phyloP scores from a whole-genome alignment of 2,888 invertebrate species.

The Oscheius sp. region DNA sequence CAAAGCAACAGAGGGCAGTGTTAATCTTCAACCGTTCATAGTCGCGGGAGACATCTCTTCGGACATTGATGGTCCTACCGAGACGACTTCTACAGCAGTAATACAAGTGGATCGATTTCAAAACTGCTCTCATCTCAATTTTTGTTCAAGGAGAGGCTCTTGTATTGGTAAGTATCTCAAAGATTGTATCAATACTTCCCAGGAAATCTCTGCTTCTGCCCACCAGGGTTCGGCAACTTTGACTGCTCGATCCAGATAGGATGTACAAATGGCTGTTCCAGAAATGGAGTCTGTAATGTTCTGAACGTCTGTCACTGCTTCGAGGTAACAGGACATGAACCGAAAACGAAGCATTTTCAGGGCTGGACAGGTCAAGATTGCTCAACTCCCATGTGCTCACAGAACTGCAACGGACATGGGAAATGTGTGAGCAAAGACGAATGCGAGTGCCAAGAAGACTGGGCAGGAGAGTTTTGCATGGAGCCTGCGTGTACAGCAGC shows the following conservation, averaged over 20 bases:
- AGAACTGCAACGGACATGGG: slow-evolving; percentile 51
- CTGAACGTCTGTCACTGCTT: slow-evolving; percentile 52
- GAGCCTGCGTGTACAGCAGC: slow-evolving; percentile 41
- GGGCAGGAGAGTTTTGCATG: slow-evolving; percentile 43
- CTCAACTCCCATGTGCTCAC: slow-evolving; percentile 49
- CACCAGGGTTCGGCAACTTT: slow-evolving; percentile 45
- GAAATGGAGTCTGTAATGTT: slow-evolving; percentile 49
- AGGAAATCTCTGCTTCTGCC: slow-evolving; percentile 50
- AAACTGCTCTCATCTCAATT: slow-evolving; percentile 49
- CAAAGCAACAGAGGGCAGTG: slow-evolving; percentile 29
- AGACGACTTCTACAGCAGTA: background rate
- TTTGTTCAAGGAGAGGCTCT: slow-evolving; percentile 46
- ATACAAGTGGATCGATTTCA: background rate
- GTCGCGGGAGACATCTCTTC: background rate
- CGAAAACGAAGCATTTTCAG: background rate
- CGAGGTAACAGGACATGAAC: slow-evolving; percentile 26
- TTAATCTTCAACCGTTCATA: slow-evolving; percentile 8
- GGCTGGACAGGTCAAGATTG: slow-evolving; percentile 59
- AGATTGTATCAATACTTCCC: background rate
- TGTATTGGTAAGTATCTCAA: slow-evolving; percentile 34
- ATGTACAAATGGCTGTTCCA: slow-evolving; percentile 45
- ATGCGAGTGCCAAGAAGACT: slow-evolving; percentile 49
- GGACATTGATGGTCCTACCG: background rate
- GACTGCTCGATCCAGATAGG: slow-evolving; percentile 48
- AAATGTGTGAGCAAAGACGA: slow-evolving; percentile 51